Base-by-base conservation (phyloP, 2,113 vertebrate species). In the Plecturocebus donacophilus region DNA sequence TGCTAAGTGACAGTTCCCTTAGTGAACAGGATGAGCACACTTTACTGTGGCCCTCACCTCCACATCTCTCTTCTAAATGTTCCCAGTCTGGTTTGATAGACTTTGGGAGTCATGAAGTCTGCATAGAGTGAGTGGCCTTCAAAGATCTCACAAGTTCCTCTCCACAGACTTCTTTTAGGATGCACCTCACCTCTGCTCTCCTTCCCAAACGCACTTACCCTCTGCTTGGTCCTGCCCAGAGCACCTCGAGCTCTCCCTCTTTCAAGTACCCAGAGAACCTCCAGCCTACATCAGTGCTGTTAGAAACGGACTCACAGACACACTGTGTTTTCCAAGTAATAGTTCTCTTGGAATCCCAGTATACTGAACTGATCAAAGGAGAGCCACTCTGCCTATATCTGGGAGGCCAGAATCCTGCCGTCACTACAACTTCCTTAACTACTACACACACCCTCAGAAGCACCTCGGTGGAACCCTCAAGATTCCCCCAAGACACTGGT, bases 181-280 rank as follows among this genome's bases (percentile, higher is more conserved):
- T 42, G 30, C 12, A 42, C 47, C 23, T 52, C 32, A 61, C 10
- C 19, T 32, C 10, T 27, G 27, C 16, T n/a, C 21, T 64, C 45
- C 80, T 54, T 66, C 40, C 91, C 71, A n/a, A 49, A 11, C 0
- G 17, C 6, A 5, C 35, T 17, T 4, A 16, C 25, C 11, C 12
- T 88, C 35, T 73, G 8, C 20, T 66, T 73, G 30, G 23, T 9
- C 49, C 54, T 11, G 0, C 8, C 45, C 35, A 3, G 42, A 61
- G 10, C 35, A 25, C 4, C 3, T 23, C 0, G 1, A 8, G 4
- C 0, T 6, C 1, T 45, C 10, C 17, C 35, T 71, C 38, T 5
- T 68, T 61, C 49, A 27, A 47, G 23, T 25, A 30, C 23, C 20
- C 32, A 40, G 7, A 17, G 9, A 6, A 35, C 20, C 35, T 30